These are phyloP conservation scores for Dicrostonyx torquatus DNA, from an alignment of 2,797 vertebrate species.

Conservation along the genomic window DNA sequence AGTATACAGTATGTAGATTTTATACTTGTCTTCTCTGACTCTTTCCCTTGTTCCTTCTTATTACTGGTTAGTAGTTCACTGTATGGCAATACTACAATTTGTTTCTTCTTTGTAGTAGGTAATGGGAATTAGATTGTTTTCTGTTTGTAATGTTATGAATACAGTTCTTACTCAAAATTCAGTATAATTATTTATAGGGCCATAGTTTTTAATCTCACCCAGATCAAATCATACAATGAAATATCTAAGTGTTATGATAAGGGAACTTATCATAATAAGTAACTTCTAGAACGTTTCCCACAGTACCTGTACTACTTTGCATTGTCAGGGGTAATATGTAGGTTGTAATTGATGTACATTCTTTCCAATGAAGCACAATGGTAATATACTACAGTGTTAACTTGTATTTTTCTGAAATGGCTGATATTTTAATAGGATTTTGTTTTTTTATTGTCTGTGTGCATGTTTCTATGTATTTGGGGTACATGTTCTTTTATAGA, in stretches of 20 bases:
- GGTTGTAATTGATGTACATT: background rate
- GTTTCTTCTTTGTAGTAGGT: background rate
- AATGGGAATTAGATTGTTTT: conserved; percentile 35
- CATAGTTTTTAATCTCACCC: conserved; percentile 17
- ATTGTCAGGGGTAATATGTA: background rate
- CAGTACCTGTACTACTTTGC: background rate
- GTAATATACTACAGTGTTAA: conserved; percentile 8
- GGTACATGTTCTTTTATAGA: background rate
- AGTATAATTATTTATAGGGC: background rate
- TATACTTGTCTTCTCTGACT: background rate
- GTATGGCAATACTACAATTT: background rate
- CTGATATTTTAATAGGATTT: background rate
- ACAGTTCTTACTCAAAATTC: background rate
- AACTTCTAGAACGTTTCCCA: background rate
- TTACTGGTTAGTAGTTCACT: background rate
- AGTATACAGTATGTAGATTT: background rate
- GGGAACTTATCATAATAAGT: background rate
- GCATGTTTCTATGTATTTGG: background rate
- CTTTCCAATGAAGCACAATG: background rate
- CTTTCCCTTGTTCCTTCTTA: background rate
- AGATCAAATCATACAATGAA: background rate
- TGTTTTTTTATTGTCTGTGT: background rate
- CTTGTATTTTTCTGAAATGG: conserved; percentile 33
- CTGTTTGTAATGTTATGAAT: background rate
- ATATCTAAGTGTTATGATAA: background rate